phyloP scores from a whole-genome alignment of 2,113 vertebrate species.

The Oriolus oriolus region DNA sequence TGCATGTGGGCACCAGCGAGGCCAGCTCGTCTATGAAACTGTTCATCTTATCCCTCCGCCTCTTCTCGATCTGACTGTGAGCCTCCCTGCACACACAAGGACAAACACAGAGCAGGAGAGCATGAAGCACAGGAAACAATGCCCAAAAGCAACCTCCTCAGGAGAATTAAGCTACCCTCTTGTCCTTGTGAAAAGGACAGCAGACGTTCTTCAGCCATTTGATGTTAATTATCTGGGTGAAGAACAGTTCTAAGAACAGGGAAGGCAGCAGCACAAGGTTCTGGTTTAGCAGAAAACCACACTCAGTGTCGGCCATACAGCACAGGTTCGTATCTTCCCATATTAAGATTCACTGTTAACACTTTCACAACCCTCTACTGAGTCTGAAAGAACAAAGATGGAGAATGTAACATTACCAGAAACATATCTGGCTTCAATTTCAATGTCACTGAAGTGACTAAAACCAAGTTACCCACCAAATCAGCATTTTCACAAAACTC shows the following conservation, averaged over 20 bases:
- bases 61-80: conserved; percentile 97
- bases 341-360: not conserved
- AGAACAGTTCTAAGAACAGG: not conserved
- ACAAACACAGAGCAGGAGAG: not conserved
- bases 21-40: conserved; percentile 98
- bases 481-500: not conserved
- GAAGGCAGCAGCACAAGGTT: not conserved
- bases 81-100: conserved; percentile 81
- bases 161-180: not conserved
- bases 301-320: not conserved
- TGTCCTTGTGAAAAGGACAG: not conserved
- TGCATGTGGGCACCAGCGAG: conserved; percentile 94
- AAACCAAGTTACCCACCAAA: not conserved
- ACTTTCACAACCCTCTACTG: accelerated
- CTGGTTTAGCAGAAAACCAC: not conserved
- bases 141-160: not conserved
- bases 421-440: not conserved
- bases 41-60: conserved; percentile 98
- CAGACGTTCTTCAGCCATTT: not conserved
- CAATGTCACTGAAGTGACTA: not conserved
- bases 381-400: not conserved
- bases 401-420: not conserved
- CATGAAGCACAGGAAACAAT: not conserved
- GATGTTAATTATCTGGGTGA: not conserved
- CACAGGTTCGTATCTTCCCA: not conserved